These are phyloP conservation scores for Drosophila cyrtoloma DNA, from an alignment of 2,888 invertebrate genomes.

Conservation along the genomic window DNA sequence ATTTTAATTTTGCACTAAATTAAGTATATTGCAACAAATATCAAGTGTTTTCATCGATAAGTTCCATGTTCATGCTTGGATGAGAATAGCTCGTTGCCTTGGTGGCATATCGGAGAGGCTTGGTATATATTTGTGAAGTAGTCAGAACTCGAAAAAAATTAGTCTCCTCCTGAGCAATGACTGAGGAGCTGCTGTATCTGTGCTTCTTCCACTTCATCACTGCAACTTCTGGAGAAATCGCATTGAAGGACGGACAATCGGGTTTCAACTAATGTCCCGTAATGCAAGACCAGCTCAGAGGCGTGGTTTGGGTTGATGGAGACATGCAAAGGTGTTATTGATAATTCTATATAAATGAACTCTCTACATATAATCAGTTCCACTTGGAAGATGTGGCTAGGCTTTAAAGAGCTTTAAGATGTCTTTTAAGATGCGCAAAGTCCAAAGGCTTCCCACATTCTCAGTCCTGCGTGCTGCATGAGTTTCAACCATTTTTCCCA, in stretches of 20 bases:
- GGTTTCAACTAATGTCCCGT: neutral
- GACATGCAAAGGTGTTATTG: neutral
- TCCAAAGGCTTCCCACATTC: neutral
- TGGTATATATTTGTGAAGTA: neutral
- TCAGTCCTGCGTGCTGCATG: neutral
- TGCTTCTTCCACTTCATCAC: neutral
- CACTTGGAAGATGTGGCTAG: neutral
- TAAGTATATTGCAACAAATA: slow-evolving; percentile 9
- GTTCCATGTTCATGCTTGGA: neutral
- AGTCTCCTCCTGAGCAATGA: neutral
- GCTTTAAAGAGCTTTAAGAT: neutral
- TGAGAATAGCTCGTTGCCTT: neutral
- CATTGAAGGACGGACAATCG: too few relatives aligned
- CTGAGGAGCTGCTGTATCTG: neutral
- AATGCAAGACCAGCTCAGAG: neutral
- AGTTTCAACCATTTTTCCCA: neutral
- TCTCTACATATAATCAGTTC: neutral
- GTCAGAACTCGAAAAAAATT: neutral
- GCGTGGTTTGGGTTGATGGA: neutral
- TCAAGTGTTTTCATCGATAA: neutral
- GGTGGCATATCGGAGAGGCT: neutral
- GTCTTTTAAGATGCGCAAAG: neutral
- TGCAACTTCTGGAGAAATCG: neutral
- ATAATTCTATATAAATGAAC: neutral
- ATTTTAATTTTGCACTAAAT: slow-evolving; percentile 25